Evolutionary conservation across 2,888 invertebrate species (phyloP).

Genomic region (Troilus luridus): DNA sequence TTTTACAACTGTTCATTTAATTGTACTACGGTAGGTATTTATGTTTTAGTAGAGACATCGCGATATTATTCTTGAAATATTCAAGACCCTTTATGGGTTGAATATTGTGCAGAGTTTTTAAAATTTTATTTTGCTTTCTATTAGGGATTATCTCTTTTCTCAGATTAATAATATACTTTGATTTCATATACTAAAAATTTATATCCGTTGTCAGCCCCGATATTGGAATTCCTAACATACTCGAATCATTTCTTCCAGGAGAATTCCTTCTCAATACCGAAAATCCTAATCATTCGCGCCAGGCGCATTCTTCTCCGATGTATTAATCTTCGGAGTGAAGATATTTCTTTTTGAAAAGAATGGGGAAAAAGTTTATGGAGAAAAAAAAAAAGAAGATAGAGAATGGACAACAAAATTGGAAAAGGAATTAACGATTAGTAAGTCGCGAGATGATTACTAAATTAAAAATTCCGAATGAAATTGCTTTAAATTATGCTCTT

Average conservation of each 20-base stretch:
- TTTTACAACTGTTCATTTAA: too few relatives aligned
- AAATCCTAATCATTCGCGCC: conserved; percentile 12
- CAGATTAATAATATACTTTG: not conserved
- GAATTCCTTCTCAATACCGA: not conserved
- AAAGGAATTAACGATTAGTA: not conserved
- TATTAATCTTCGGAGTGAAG: not conserved
- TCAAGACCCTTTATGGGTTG: too few relatives aligned
- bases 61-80: too few relatives aligned
- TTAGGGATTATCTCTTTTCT: not conserved
- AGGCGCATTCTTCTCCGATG: conserved; percentile 29
- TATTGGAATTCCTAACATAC: not conserved
- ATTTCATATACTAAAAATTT: not conserved
- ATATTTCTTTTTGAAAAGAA: not conserved
- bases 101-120: too few relatives aligned
- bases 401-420: conserved; percentile 12
- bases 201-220: not conserved
- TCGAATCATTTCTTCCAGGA: not conserved
- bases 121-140: not conserved
- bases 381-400: not conserved
- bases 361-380: not conserved
- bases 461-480: conserved; percentile 39
- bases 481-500: not conserved
- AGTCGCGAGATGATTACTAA: not conserved
- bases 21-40: too few relatives aligned
- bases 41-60: too few relatives aligned